phyloP scores from a whole-genome alignment of 2,113 vertebrate genomes.

The Gymnogyps californianus region DNA sequence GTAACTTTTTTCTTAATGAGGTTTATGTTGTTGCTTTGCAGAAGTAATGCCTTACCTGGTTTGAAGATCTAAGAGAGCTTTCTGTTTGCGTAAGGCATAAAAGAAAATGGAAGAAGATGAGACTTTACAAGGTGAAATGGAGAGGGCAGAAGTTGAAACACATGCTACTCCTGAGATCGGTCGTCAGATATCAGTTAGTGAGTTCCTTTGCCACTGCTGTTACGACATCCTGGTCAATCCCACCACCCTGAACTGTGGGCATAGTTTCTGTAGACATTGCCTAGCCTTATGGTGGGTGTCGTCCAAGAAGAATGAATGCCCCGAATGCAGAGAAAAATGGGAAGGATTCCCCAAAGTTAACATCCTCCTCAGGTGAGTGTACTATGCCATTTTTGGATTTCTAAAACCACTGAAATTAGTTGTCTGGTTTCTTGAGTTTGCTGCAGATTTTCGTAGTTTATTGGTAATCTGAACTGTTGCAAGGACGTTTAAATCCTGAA shows the following conservation, averaged over 20 bases:
- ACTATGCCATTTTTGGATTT: not conserved
- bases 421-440: not conserved
- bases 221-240: constrained; percentile 91
- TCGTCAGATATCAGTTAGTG: constrained; percentile 76
- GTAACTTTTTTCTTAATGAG: not conserved
- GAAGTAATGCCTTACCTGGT: not conserved
- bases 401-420: not conserved
- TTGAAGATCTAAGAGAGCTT: not conserved
- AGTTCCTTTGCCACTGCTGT: constrained; percentile 93
- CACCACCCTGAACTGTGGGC: constrained; percentile 93
- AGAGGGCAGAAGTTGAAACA: not conserved
- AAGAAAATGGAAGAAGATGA: constrained; percentile 71
- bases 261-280: constrained; percentile 95
- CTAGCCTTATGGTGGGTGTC: constrained; percentile 92
- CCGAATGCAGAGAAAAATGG: constrained; percentile 93
- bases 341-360: constrained; percentile 95
- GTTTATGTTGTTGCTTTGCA: not conserved
- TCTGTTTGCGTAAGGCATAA: not conserved
- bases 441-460: not conserved
- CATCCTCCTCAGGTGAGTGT: constrained; percentile 87
- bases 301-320: constrained; percentile 90
- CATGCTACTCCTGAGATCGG: not conserved
- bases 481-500: not conserved
- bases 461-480: not conserved
- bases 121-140: not conserved